phyloP scores from a whole-genome alignment of 1,140 invertebrate species.

The Zaprionus kolodkinae region DNA sequence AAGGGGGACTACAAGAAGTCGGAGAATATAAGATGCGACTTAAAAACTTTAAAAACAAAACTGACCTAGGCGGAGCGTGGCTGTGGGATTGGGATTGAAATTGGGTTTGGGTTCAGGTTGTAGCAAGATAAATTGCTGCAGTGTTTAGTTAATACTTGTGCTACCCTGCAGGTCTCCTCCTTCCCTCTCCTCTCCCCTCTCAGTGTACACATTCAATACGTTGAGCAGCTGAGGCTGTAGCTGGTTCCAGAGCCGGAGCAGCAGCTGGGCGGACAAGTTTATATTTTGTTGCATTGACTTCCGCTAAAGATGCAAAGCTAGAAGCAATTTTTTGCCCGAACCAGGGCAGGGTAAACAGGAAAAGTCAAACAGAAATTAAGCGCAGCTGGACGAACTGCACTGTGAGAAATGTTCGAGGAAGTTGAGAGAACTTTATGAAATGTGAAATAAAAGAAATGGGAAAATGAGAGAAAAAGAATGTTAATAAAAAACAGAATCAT shows the following conservation, averaged over 20 bases:
- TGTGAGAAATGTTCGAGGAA: conserved; percentile 32
- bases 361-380: conserved; percentile 78
- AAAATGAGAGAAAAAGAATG: background rate
- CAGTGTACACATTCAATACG: conserved; percentile 54
- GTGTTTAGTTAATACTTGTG: conserved; percentile 78
- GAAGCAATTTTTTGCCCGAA: conserved; percentile 51
- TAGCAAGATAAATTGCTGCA: conserved; percentile 76
- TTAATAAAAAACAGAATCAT: background rate
- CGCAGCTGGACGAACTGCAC: conserved; percentile 79
- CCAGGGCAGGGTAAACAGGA: conserved; percentile 54
- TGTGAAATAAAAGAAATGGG: background rate
- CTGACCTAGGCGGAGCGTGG: conserved; percentile 57
- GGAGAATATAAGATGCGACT: conserved; percentile 18
- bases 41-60: conserved; percentile 75
- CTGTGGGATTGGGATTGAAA: conserved; percentile 18
- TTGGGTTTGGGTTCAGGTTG: conserved; percentile 9
- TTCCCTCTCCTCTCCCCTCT: conserved; percentile 8
- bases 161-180: background rate
- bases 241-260: conserved; percentile 23
- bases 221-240: conserved; percentile 32
- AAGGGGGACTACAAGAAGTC: background rate
- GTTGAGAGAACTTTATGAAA: background rate
- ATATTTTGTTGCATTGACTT: conserved; percentile 82
- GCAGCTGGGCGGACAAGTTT: conserved; percentile 79
- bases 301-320: conserved; percentile 79